Evolutionary conservation across 92 coral and sea anemone species (phyloP), one percentile per base, ranked within the genome.

Genomic region (Nematostella vectensis): DNA sequence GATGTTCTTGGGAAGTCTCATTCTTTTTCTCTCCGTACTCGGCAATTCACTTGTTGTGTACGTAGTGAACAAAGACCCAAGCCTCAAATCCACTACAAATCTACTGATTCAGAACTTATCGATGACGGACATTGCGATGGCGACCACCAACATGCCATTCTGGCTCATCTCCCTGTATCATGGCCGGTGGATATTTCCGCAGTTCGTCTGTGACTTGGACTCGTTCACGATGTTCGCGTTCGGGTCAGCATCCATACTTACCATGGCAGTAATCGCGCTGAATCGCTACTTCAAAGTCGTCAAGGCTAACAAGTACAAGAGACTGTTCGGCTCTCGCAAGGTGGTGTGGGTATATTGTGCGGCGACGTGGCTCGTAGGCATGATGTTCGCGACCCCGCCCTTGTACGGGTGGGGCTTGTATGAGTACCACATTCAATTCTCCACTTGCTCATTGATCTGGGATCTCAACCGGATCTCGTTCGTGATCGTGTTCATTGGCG

Each of bases 341-440:
- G 53, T 50, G 0, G 80, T 83, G 49, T 50, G 47, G 3, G 13
- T 61, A 0, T 54, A 62, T 40, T 62, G 80, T 31, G 9, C 55
- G 13, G 44, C 70, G 15, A 58, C 79, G 13, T 83, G 94, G 87
- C 29, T 83, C 2, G 29, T 67, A 20, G 76, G 88, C 2, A 23
- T 68, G 27, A 20, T 63, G 17, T 65, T 83, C 9, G 76, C 85
- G 26, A 54, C 72, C 39, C 87, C 87, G 22, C 87, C 84, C 21
- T 51, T 83, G 39, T 79, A 83, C 62, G 94, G 94, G 44, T 83
- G 91, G 91, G 91, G 91, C 9, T 63, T 55, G 42, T 73, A 73
- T 39, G 45, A 40, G n/a, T 83, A 64, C 37, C 77, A 81, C 29
- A 40, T 42, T 0, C 29, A 57, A 16, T 77, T 77, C 50, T 39